Evolutionary conservation across 1,140 invertebrate species (phyloP).

Genomic region (Battus philenor): DNA sequence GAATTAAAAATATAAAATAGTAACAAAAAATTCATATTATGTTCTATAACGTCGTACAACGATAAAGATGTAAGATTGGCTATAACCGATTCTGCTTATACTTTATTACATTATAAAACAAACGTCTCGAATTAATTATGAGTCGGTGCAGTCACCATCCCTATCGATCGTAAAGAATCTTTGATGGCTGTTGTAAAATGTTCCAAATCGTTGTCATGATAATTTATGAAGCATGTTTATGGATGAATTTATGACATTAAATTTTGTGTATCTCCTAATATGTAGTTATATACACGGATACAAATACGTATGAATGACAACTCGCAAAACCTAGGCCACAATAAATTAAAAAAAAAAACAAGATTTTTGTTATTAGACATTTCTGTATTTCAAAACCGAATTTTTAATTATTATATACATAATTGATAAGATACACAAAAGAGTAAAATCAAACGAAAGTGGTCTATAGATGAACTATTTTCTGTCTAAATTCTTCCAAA

Average conservation of each 20-base stretch:
- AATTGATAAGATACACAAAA: no score
- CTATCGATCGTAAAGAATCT: constrained; percentile 66
- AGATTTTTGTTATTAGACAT: no score
- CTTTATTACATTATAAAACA: constrained; percentile 73
- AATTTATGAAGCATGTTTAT: constrained; percentile 74
- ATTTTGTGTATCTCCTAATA: constrained; percentile 29
- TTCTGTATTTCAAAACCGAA: no score
- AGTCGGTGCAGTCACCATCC: constrained; percentile 57
- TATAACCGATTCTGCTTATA: constrained; percentile 46
- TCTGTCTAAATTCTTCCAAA: no score
- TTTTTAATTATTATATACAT: no score
- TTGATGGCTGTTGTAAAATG: constrained; percentile 73
- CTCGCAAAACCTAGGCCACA: no score
- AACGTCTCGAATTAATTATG: constrained; percentile 73
- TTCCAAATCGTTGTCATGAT: constrained; percentile 70
- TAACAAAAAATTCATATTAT: no score
- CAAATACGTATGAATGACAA: no score
- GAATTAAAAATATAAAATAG: no score
- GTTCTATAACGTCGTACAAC: constrained; percentile 33
- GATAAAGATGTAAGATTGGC: constrained; percentile 45
- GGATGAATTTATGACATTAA: constrained; percentile 60
- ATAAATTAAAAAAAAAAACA: no score
- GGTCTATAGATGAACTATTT: no score
- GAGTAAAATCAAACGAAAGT: no score
- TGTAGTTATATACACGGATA: constrained; percentile 5